Conservation (phyloP, 1,140 invertebrate genomes). For the Drosophila melanica region DNA sequence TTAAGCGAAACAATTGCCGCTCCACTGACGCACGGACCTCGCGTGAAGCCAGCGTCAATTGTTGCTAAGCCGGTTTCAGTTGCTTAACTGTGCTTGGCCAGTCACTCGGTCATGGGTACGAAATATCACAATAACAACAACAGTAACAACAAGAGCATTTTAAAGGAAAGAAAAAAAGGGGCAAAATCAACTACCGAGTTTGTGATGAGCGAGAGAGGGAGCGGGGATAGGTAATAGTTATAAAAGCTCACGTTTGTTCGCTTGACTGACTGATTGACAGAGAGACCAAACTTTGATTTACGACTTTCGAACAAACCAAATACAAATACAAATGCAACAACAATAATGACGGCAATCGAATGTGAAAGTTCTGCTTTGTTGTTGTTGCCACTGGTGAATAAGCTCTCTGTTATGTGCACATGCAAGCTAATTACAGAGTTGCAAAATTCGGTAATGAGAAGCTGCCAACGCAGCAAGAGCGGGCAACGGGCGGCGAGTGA, state of each 20-base stretch:
- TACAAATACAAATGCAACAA: slow-evolving; percentile 6
- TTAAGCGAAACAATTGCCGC: slow-evolving; percentile 25
- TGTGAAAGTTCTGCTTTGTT: slow-evolving; percentile 41
- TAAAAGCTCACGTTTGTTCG: slow-evolving; percentile 31
- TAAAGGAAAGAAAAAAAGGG: slow-evolving; percentile 29
- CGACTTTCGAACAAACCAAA: not conserved
- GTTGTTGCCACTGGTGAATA: slow-evolving; percentile 22
- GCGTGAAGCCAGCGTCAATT: not conserved
- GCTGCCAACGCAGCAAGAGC: slow-evolving; percentile 37
- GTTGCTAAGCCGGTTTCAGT: slow-evolving; percentile 39
- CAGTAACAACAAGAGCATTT: slow-evolving; percentile 16
- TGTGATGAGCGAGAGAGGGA: not conserved
- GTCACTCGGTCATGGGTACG: slow-evolving; percentile 46
- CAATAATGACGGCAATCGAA: slow-evolving; percentile 6
- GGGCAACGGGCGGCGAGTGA: slow-evolving; percentile 2
- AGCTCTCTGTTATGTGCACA: slow-evolving; percentile 39
- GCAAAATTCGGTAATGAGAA: slow-evolving; percentile 40
- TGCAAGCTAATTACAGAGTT: slow-evolving; percentile 43
- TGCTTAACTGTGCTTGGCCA: slow-evolving; percentile 2
- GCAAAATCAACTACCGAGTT: slow-evolving; percentile 28
- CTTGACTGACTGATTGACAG: slow-evolving; percentile 4
- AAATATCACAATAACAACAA: slow-evolving; percentile 17
- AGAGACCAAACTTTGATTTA: slow-evolving; percentile 23
- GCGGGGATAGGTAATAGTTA: not conserved
- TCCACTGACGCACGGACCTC: slow-evolving; percentile 13